These are phyloP conservation scores for Micrastur ruficollis DNA, from an alignment of 2,797 vertebrate genomes.

Conservation along the genomic window DNA sequence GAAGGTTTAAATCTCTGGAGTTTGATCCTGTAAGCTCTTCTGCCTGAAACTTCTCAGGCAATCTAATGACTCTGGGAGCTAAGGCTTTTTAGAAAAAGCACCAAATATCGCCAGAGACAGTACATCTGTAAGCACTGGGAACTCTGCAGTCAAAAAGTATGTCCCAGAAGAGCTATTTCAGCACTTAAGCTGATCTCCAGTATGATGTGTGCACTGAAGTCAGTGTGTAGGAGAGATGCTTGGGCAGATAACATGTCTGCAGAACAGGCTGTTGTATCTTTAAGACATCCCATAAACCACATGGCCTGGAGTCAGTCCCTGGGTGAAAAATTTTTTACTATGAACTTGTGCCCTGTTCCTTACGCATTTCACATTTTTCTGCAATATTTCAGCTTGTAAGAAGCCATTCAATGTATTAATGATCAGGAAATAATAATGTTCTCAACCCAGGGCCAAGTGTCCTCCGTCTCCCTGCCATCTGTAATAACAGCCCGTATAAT, in stretches of 20 bases:
- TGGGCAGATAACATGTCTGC: not conserved
- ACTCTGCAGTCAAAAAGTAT: not conserved
- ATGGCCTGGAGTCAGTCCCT: not conserved
- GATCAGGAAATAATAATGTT: slow-evolving; percentile 9
- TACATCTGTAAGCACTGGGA: not conserved
- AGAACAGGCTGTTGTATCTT: not conserved
- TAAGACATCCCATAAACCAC: not conserved
- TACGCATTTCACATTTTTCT: not conserved
- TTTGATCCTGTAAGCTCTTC: not conserved
- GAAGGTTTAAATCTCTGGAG: not conserved
- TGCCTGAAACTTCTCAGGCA: not conserved
- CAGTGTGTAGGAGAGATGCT: not conserved
- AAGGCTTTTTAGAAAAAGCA: not conserved
- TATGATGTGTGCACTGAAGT: not conserved
- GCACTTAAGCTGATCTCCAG: not conserved
- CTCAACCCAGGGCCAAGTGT: slow-evolving; percentile 1
- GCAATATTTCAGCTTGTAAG: not conserved
- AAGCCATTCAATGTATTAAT: not conserved
- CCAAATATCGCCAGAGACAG: not conserved
- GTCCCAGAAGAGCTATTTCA: not conserved
- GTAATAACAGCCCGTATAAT: not conserved
- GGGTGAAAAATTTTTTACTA: not conserved
- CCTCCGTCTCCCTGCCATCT: not conserved
- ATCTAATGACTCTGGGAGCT: not conserved
- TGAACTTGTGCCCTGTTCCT: not conserved